A percentile compares a stretch with the other conserved stretches of the same genome.
phyloP scores from a whole-genome alignment of 53 echinoderm and acorn worm species.

The Hippasteria phrygiana region DNA sequence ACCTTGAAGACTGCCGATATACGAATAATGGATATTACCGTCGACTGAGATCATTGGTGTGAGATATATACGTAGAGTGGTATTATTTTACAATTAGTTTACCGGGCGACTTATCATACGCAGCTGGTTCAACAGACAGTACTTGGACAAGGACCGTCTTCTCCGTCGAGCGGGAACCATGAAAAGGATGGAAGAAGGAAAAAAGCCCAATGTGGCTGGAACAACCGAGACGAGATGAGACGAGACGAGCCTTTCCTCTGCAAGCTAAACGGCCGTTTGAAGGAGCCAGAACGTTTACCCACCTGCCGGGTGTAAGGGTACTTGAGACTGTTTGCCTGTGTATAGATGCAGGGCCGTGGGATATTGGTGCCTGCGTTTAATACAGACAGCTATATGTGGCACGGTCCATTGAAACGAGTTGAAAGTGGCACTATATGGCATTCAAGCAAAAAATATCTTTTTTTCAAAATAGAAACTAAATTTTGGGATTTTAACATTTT shows the following conservation, averaged over 20 bases:
- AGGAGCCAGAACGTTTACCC: neutral
- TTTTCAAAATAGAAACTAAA: no score
- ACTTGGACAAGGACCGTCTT: neutral
- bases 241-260: neutral
- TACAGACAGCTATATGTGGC: neutral
- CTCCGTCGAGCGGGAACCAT: neutral
- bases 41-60: no score
- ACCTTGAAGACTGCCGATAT: neutral
- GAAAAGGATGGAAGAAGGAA: neutral
- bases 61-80: neutral
- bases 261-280: neutral
- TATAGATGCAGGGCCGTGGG: neutral
- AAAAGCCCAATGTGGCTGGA: neutral
- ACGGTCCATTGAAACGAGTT: no score
- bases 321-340: neutral
- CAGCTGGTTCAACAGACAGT: neutral
- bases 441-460: no score
- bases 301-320: neutral
- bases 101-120: neutral
- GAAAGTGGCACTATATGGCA: neutral
- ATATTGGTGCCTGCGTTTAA: neutral
- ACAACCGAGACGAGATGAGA: neutral
- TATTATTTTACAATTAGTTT: neutral
- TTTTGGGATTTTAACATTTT: no score
- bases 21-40: no score